Base-by-base conservation (phyloP, 2,797 vertebrate genomes). In the Sebastes vulpes region DNA sequence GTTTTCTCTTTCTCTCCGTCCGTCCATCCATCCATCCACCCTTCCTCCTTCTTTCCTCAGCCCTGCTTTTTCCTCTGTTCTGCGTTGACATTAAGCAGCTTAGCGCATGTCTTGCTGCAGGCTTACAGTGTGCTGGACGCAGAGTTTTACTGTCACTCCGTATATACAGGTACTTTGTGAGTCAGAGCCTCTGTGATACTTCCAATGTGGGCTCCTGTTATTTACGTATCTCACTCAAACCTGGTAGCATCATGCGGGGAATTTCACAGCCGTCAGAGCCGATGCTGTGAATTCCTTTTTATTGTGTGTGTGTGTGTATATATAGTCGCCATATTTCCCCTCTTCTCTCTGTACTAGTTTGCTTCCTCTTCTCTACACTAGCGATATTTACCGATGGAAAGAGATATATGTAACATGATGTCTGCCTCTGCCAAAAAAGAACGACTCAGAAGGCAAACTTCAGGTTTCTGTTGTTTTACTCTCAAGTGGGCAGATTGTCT, bases 21-120 rank as follows among this genome's bases (percentile, higher is more conserved):
- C 84, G 52, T 85, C 82, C 61, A 4, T 88, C 84, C 57, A 23
- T 83, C 81, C 77, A n/a, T 12, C 38, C 52, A 54, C 64, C 71
- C 53, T 48, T 20, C 72, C 65, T 72, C 77, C 72, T 65, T 70
- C 78, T 65, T 75, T 50, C 72, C 75, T 84, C 64, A 3, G 73
- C 87, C 65, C 57, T 38, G 50, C 77, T 71, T 50, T 50, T 76
- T 58, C 85, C 60, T 91, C 87, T 92, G 89, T 94, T 91, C 87
- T 86, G 83, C 23, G 26, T 20, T 93, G 92, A 92, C 93, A 92
- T 93, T 95, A 94, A 95, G 95, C 89, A 75, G 94, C 94, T 96
- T 95, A 95, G 68, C 14, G 58, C 89, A 77, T 91, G 91, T 95
- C 91, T 92, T 66, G 65, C 84, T 91, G 82, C 66, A 81, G 87